Percentiles rank a stretch among this genome's conserved stretches.
Conservation (phyloP, 2,888 invertebrate species). For the Sminthurinus aureus region DNA sequence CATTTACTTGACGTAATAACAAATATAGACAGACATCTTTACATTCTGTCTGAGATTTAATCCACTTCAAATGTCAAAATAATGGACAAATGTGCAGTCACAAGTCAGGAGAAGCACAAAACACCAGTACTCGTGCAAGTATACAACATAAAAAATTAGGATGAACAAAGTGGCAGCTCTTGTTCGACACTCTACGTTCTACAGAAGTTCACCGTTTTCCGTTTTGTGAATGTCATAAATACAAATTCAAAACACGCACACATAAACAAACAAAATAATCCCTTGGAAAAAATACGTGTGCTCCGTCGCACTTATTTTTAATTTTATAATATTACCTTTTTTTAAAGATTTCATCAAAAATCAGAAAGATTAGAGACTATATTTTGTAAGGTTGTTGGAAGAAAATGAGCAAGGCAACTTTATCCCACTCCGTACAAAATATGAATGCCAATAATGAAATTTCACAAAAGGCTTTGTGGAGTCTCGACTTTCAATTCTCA, state of each 20-base stretch:
- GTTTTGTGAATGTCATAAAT: too few relatives aligned
- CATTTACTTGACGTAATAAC: too few relatives aligned
- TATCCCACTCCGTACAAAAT: not conserved
- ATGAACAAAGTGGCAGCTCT: too few relatives aligned
- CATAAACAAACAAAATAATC: not conserved
- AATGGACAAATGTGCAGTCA: not conserved
- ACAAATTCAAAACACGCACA: not conserved
- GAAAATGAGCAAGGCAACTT: not conserved
- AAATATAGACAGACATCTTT: not conserved
- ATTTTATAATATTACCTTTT: not conserved
- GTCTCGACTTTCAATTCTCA: too few relatives aligned
- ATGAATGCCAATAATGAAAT: slow-evolving; percentile 13
- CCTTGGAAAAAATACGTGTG: too few relatives aligned
- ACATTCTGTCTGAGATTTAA: not conserved
- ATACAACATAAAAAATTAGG: not conserved
- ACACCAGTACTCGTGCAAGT: not conserved
- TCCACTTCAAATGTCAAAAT: not conserved
- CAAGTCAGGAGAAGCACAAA: too few relatives aligned
- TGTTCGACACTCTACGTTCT: too few relatives aligned
- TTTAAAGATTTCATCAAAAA: not conserved
- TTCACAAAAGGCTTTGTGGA: not conserved
- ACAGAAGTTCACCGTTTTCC: too few relatives aligned
- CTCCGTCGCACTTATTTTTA: too few relatives aligned
- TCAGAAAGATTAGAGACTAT: not conserved
- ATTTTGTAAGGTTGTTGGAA: not conserved